A percentile compares a stretch with the other conserved stretches of the same genome.
phyloP scores from a whole-genome alignment of 2,113 vertebrate genomes.

The Melanocharis versteri region DNA sequence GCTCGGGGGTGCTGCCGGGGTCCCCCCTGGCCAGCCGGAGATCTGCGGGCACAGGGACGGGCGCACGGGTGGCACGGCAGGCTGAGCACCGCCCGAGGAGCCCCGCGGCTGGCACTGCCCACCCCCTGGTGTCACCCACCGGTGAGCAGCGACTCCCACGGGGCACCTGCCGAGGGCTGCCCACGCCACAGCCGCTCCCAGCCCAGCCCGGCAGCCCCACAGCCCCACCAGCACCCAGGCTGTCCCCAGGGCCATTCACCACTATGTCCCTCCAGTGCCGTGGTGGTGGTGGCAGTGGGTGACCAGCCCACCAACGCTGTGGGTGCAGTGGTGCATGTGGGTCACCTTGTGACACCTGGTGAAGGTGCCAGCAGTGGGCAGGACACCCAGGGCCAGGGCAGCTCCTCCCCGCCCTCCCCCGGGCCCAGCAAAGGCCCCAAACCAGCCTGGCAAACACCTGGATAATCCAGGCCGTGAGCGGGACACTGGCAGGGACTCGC shows the following conservation, averaged over 20 bases:
- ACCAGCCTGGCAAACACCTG: accelerated
- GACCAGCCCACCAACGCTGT: accelerated
- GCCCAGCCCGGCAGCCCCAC: not conserved
- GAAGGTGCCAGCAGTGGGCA: not conserved
- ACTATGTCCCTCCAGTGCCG: accelerated
- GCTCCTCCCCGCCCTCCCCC: not conserved
- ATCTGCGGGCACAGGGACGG: not conserved
- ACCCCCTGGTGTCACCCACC: accelerated
- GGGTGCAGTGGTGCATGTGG: accelerated
- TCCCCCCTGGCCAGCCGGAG: accelerated
- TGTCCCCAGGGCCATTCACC: accelerated
- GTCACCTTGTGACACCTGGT: not conserved
- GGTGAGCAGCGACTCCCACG: accelerated
- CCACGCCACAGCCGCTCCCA: not conserved
- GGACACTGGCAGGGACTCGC: not conserved
- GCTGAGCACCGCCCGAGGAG: not conserved
- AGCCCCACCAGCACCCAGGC: not conserved
- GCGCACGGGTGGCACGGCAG: not conserved
- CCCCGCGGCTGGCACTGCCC: not conserved
- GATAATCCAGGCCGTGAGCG: accelerated
- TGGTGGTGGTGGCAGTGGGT: not conserved
- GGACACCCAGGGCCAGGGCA: not conserved
- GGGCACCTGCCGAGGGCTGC: not conserved
- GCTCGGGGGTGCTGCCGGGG: accelerated
- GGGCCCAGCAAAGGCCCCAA: not conserved